These are phyloP conservation scores for Pseudomyrmex concolor DNA, from an alignment of 1,140 invertebrate species.

Conservation along the genomic window DNA sequence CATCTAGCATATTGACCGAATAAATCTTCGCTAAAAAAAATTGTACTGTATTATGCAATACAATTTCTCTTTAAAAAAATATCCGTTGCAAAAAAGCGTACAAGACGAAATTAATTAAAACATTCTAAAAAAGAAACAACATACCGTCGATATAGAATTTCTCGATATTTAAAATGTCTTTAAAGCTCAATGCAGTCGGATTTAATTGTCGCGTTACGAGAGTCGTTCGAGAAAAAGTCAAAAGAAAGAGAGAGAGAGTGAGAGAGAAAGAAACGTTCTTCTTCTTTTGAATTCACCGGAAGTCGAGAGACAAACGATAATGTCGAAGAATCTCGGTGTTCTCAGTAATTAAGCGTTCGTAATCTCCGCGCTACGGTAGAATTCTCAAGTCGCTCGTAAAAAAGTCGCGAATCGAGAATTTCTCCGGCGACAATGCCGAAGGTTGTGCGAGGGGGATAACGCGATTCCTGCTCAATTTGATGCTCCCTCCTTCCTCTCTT, in stretches of 20 bases:
- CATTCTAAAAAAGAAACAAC: background rate
- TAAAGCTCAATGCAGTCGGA: constrained; percentile 14
- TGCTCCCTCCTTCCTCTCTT: background rate
- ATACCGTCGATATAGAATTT: too few relatives aligned
- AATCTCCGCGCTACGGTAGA: constrained; percentile 23
- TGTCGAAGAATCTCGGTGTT: constrained; percentile 37
- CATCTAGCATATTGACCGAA: too few relatives aligned
- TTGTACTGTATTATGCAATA: too few relatives aligned
- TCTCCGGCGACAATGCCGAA: constrained; percentile 44
- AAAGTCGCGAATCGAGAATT: constrained; percentile 30
- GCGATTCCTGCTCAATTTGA: constrained; percentile 13
- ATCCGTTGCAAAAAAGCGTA: background rate
- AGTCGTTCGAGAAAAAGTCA: constrained; percentile 37
- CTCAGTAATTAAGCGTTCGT: constrained; percentile 51
- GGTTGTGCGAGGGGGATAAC: background rate
- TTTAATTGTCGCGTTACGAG: constrained; percentile 28
- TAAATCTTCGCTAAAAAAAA: too few relatives aligned
- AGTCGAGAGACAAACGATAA: constrained; percentile 30
- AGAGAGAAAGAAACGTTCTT: background rate
- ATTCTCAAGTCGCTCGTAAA: constrained; percentile 51
- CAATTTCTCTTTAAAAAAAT: too few relatives aligned
- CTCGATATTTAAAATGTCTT: constrained; percentile 16
- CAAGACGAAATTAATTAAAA: constrained; percentile 24
- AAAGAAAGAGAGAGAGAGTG: background rate
- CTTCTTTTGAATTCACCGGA: constrained; percentile 6